Evolutionary conservation across 2,113 vertebrate species (phyloP).

Genomic region (Ochotona curzoniae): DNA sequence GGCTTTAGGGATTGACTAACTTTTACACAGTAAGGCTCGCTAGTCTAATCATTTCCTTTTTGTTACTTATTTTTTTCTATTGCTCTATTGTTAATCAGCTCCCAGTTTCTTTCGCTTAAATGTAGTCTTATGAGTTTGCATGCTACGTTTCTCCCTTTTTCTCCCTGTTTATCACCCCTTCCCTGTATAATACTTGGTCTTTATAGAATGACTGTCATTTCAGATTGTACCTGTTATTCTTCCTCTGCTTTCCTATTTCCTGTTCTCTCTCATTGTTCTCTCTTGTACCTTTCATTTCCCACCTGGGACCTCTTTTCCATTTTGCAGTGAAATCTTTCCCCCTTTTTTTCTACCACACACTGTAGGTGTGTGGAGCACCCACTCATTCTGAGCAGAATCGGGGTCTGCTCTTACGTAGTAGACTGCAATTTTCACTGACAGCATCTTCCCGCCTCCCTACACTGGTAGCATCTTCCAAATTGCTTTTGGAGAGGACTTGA

Average conservation of each 20-base stretch:
- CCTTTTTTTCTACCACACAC: background rate
- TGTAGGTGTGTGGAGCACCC: background rate
- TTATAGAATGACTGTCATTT: background rate
- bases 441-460: background rate
- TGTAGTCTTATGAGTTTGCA: background rate
- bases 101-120: background rate
- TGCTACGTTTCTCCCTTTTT: background rate
- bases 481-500: background rate
- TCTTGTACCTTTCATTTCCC: background rate
- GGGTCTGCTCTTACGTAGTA: background rate
- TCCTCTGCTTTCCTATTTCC: no score
- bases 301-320: background rate
- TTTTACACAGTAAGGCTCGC: conserved; percentile 8
- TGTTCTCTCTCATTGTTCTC: background rate
- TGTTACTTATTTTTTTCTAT: background rate
- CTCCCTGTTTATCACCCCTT: background rate
- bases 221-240: no score
- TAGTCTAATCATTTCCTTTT: background rate
- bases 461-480: background rate
- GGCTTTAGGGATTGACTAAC: background rate
- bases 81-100: background rate
- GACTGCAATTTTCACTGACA: background rate
- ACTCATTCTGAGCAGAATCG: background rate
- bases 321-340: background rate
- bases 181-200: background rate